These are phyloP conservation scores for Trisateles emortualis DNA, from an alignment of 2,888 invertebrate genomes.

Conservation along the genomic window DNA sequence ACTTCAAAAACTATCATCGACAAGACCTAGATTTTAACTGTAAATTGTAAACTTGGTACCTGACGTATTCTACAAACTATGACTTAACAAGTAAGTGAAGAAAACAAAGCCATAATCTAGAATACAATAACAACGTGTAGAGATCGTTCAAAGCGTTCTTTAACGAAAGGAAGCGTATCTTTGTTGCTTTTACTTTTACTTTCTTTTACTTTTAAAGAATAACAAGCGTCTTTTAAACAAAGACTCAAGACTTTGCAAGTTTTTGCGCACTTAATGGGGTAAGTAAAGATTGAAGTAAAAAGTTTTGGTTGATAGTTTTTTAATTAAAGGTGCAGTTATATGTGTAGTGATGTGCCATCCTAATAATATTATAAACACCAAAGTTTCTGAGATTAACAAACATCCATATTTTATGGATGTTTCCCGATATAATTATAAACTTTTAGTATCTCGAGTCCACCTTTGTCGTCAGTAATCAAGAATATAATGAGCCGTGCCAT, in stretches of 20 bases:
- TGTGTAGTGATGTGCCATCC: background rate
- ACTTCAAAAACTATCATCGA: too few relatives aligned
- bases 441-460: too few relatives aligned
- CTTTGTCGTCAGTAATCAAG: too few relatives aligned
- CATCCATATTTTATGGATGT: too few relatives aligned
- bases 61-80: background rate
- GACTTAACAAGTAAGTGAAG: constrained; percentile 10
- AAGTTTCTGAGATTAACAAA: background rate
- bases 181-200: constrained; percentile 14
- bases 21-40: background rate
- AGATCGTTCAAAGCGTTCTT: constrained; percentile 32
- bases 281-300: background rate
- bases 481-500: too few relatives aligned
- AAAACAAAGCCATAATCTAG: constrained; percentile 12
- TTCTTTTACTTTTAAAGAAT: constrained; percentile 16
- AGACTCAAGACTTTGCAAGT: background rate
- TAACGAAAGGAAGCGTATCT: constrained; percentile 24
- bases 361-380: background rate
- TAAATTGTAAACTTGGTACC: background rate
- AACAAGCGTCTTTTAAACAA: constrained; percentile 8
- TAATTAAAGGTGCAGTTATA: background rate
- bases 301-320: background rate
- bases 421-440: too few relatives aligned
- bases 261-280: constrained; percentile 4
- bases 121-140: constrained; percentile 27